Conservation (phyloP, 2,888 invertebrate species). For the Ophioninae sp. region DNA sequence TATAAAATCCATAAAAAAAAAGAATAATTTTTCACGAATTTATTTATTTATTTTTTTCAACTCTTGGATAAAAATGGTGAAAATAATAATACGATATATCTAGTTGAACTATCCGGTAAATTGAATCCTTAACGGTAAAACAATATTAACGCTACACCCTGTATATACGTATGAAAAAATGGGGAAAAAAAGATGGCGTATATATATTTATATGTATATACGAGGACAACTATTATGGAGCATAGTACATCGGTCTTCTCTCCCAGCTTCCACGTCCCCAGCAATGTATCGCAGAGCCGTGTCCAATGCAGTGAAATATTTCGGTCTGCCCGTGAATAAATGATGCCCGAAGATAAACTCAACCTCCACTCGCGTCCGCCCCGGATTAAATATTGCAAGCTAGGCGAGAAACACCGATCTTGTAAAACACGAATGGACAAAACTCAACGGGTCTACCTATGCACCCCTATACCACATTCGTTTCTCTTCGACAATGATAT, state of each 20-base stretch:
- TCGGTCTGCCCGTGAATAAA: conserved; percentile 57
- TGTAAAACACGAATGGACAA: conserved; percentile 27
- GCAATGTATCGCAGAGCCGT: conserved; percentile 27
- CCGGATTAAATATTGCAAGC: conserved; percentile 58
- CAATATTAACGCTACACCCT: too few relatives aligned
- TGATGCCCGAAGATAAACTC: conserved; percentile 58
- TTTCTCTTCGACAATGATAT: conserved; percentile 1
- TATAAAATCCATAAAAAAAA: too few relatives aligned
- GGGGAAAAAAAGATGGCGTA: not conserved
- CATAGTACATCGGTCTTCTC: conserved; percentile 30
- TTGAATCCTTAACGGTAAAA: too few relatives aligned
- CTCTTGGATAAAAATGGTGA: too few relatives aligned
- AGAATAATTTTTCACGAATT: not conserved
- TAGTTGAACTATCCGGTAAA: too few relatives aligned
- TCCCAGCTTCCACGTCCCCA: conserved; percentile 15
- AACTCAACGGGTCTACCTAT: not conserved
- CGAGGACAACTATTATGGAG: conserved; percentile 9
- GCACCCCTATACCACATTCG: not conserved
- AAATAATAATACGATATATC: too few relatives aligned
- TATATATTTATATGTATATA: not conserved
- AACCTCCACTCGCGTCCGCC: conserved; percentile 37
- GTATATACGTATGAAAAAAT: not conserved
- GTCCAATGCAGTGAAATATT: conserved; percentile 58
- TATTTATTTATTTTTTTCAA: too few relatives aligned
- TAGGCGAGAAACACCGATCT: conserved; percentile 38